phyloP scores from a whole-genome alignment of 2,888 invertebrate species.

The Machimus rusticus region DNA sequence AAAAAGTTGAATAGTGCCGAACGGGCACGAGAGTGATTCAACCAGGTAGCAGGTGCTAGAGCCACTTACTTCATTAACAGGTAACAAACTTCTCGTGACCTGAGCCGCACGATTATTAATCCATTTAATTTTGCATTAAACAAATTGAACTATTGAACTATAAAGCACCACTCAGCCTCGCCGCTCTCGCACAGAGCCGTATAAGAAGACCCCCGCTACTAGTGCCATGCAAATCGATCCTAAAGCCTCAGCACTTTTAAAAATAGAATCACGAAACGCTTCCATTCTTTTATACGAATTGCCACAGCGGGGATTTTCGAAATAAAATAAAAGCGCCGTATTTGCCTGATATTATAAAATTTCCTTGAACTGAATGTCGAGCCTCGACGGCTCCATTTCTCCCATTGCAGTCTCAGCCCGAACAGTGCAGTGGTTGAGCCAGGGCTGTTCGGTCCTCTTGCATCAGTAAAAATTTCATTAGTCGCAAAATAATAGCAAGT shows the following conservation, averaged over 20 bases:
- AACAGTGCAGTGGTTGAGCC: background rate
- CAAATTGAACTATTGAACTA: background rate
- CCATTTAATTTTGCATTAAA: background rate
- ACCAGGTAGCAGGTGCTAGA: background rate
- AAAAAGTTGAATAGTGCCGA: background rate
- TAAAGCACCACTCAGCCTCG: background rate
- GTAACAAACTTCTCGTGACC: background rate
- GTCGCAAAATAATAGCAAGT: background rate
- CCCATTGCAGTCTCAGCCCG: background rate
- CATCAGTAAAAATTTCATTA: background rate
- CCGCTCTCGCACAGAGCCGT: background rate
- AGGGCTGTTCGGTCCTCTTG: background rate
- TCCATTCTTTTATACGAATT: background rate
- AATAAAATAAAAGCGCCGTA: background rate
- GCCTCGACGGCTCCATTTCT: background rate
- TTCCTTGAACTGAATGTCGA: conserved; percentile 15
- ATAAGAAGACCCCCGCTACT: background rate
- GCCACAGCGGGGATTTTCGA: background rate
- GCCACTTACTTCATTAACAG: conserved; percentile 9
- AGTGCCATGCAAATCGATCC: conserved; percentile 20
- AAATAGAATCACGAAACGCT: conserved; percentile 25
- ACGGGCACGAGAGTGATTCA: background rate
- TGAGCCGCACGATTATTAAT: background rate
- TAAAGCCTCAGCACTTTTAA: background rate
- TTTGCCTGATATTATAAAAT: conserved; percentile 1